Evolutionary conservation across 1,140 invertebrate genomes (phyloP), one percentile per base, ranked within the genome.

Genomic region (Pogonomyrmex barbatus): DNA sequence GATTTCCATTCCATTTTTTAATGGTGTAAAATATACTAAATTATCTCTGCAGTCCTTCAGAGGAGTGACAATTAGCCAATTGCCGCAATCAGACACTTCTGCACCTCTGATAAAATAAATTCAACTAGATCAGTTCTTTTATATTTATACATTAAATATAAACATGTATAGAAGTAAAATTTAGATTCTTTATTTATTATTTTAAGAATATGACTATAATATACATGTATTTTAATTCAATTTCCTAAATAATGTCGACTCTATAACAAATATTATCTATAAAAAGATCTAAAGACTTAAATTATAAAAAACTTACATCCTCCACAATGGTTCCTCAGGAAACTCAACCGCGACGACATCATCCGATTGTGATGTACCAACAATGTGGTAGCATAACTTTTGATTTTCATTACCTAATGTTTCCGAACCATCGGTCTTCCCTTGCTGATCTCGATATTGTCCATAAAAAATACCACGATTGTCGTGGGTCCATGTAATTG

Each of bases 401-500:
- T 99, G 99, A 95, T 99, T 97, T 92, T 97, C 95, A 93, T 98
- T 98, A 83, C 96, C 96, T 67, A 97, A 97, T 0, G 98, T 99
- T 94, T 99, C 98, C 0, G 98, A 98, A 1, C 99, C 99, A 95
- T 99, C 98, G 42, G 97, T 95, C 93, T 96, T 97, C 65, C 97
- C 97, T 86, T 96, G 95, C 92, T 98, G 97, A 54, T 98, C 97
- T 24, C 98, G 97, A 95, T 97, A 98, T 42, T 96, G 95, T 88
- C 98, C 98, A 95, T 99, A 99, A 95, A 99, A 99, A 78, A 99
- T 96, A 73, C 99, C 99, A 91, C 97, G 97, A 93, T 99, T 97
- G 94, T 99, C 99, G 92, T 98, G 98, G 54, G 98, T 99, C 99
- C 99, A 99, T 0, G 98, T 96, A 93, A 99, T 96, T 10, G 96